Percentiles rank a stretch among this genome's conserved stretches.
Conservation (phyloP, 2,888 invertebrate genomes). For the Orchesellides sinensis region DNA sequence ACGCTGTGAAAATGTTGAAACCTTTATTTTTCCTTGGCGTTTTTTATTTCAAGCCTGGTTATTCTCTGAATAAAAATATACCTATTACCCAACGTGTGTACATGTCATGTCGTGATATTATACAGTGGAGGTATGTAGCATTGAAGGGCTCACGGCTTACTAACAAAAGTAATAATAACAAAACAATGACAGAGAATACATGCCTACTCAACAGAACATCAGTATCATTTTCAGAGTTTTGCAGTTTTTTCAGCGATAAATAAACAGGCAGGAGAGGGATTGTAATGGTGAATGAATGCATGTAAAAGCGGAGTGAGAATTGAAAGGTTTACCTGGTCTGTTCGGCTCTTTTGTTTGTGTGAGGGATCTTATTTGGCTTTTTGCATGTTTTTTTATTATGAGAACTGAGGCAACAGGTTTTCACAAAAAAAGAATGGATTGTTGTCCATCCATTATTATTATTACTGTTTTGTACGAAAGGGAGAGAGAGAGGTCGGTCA, state of each 20-base stretch:
- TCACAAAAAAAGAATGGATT: constrained; percentile 50
- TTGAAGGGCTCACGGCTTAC: not conserved
- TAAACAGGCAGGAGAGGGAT: not conserved
- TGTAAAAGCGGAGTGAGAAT: not conserved
- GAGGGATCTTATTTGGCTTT: not conserved
- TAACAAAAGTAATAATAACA: not conserved
- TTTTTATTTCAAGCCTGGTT: not conserved
- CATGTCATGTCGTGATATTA: constrained; percentile 4
- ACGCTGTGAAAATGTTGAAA: constrained; percentile 24
- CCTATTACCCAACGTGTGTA: constrained; percentile 7
- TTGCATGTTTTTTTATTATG: constrained; percentile 44
- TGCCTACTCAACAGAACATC: not conserved
- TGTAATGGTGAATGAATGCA: not conserved
- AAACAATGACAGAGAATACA: not conserved
- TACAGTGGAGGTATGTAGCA: not conserved
- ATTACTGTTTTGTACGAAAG: constrained; percentile 30
- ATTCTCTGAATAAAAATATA: not conserved
- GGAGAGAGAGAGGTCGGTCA: constrained; percentile 58
- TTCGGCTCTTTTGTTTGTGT: constrained; percentile 19
- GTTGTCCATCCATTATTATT: constrained; percentile 53
- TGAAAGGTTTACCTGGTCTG: constrained; percentile 16
- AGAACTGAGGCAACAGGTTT: constrained; percentile 65
- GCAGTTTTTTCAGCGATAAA: not conserved
- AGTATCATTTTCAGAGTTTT: constrained; percentile 6
- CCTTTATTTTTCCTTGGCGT: not conserved